Evolutionary conservation across 2,888 invertebrate genomes (phyloP).

Genomic region (Rhagium mordax): DNA sequence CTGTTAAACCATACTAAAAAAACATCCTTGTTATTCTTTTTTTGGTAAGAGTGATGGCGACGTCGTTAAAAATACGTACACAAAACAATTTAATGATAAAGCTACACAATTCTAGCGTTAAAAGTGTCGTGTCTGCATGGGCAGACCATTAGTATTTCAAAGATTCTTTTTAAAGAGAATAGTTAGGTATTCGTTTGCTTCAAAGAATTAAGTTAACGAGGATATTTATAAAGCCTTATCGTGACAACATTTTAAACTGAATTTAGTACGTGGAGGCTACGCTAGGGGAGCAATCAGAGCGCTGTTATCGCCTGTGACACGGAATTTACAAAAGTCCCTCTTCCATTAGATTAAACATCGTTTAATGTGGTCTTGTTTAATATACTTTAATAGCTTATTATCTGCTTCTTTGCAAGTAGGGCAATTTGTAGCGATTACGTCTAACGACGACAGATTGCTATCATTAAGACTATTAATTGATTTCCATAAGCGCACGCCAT

Average conservation of each 20-base stretch:
- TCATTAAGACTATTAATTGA: background rate
- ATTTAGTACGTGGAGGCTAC: conserved; percentile 65
- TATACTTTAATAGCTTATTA: conserved; percentile 64
- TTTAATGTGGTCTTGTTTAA: conserved; percentile 64
- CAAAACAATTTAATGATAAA: conserved; percentile 16
- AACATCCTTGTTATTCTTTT: background rate
- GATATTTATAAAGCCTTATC: conserved; percentile 68
- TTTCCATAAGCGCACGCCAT: background rate
- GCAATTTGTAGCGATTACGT: conserved; percentile 53
- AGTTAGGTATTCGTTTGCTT: conserved; percentile 57
- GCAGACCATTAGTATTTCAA: conserved; percentile 44
- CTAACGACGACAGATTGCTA: conserved; percentile 11
- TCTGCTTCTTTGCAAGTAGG: conserved; percentile 53
- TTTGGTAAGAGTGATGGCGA: background rate
- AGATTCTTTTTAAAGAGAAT: conserved; percentile 41
- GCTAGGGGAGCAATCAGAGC: conserved; percentile 63
- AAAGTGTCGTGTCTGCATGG: conserved; percentile 37
- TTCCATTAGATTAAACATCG: conserved; percentile 64
- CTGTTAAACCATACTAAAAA: background rate
- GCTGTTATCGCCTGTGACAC: conserved; percentile 63
- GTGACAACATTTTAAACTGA: conserved; percentile 66
- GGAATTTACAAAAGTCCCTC: conserved; percentile 63
- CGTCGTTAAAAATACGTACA: conserved; percentile 13
- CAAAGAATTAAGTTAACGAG: conserved; percentile 67
- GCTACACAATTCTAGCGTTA: conserved; percentile 23